Conservation (phyloP, 2,113 vertebrate species). For the Isichthys henryi region DNA sequence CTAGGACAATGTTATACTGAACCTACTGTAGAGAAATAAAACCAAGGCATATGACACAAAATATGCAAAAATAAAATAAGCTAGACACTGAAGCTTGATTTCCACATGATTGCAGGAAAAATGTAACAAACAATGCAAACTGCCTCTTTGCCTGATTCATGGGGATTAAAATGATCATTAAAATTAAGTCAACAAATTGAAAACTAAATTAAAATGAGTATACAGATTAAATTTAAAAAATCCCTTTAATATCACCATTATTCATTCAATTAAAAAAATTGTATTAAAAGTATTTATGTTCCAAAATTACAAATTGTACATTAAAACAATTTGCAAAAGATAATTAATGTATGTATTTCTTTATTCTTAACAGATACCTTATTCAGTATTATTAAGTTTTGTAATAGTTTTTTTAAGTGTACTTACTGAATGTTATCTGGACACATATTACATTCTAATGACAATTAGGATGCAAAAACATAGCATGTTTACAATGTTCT, state of each 20-base stretch:
- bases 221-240: background rate
- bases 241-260: background rate
- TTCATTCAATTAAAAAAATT: background rate
- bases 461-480: background rate
- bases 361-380: background rate
- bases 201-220: background rate
- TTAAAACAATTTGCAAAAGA: background rate
- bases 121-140: background rate
- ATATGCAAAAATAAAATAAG: background rate
- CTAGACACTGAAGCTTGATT: background rate
- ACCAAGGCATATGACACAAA: background rate
- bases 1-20: background rate
- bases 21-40: background rate
- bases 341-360: background rate
- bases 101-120: background rate
- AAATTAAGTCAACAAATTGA: background rate
- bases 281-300: background rate
- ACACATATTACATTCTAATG: background rate
- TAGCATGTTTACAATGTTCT: background rate
- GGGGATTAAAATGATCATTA: background rate
- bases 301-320: background rate
- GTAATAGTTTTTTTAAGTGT: background rate
- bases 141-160: background rate
- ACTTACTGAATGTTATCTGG: background rate
- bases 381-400: background rate